These are phyloP conservation scores for Epinotia demarniana DNA, from an alignment of 2,888 invertebrate species.

Conservation along the genomic window DNA sequence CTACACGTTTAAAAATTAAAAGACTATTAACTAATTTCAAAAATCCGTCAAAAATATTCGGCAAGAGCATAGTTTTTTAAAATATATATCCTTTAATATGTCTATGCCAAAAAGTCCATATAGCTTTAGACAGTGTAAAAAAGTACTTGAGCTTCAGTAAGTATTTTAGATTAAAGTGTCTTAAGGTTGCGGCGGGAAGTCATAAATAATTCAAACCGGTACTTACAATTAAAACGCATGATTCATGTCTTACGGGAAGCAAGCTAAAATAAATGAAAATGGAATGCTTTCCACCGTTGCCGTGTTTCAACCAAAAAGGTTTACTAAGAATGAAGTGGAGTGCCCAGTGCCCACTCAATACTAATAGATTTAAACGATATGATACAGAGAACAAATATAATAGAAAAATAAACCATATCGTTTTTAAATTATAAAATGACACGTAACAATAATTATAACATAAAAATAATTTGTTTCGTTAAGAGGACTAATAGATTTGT, in stretches of 20 bases:
- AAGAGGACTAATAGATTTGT: too few relatives aligned
- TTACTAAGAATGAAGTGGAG: neutral
- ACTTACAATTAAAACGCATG: conserved; percentile 44
- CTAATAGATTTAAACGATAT: neutral
- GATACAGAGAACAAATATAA: too few relatives aligned
- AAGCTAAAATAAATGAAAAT: conserved; percentile 31
- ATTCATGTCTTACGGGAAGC: conserved; percentile 38
- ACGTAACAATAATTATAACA: too few relatives aligned
- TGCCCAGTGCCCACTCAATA: neutral
- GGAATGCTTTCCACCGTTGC: neutral
- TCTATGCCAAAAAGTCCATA: neutral
- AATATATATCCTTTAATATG: neutral
- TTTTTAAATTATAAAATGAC: too few relatives aligned
- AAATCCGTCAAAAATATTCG: too few relatives aligned
- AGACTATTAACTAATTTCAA: too few relatives aligned
- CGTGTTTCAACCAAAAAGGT: neutral
- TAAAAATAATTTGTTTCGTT: too few relatives aligned
- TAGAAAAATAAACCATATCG: too few relatives aligned
- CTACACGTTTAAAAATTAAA: too few relatives aligned
- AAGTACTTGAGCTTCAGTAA: conserved; percentile 13
- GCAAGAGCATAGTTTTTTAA: too few relatives aligned
- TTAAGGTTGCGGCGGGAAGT: conserved; percentile 22
- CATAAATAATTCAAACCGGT: conserved; percentile 30
- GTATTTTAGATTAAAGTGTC: conserved; percentile 26
- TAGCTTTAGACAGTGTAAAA: neutral